Evolutionary conservation across 2,797 vertebrate species (phyloP), one percentile per base, ranked within the genome.

Genomic region (Taenioides sp.): DNA sequence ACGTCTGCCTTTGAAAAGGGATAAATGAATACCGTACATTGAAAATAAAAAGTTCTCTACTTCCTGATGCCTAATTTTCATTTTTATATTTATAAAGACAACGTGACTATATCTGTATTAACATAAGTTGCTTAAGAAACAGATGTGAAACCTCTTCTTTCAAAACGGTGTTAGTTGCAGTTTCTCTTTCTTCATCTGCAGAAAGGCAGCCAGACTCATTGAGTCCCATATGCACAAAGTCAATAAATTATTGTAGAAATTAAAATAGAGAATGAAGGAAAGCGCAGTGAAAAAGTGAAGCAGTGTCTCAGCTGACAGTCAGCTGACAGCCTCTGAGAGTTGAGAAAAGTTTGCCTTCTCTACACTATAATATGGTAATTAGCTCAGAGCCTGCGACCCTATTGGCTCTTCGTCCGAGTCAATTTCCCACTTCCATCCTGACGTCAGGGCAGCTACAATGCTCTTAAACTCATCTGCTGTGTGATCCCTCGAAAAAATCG

Each of bases 401-500:
- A 98, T 98, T 98, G 97, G 97, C 80, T 93, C 73, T 63, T 81
- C 85, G 91, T 94, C 89, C 90, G 88, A 91, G 89, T 89, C 95
- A 89, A 94, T 96, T 96, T 94, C 92, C 93, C 92, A 90, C 92
- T 93, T 86, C 82, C 81, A 82, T 64, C 72, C 90, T 95, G 96
- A 97, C 97, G 97, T 98, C 96, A 98, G 89, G 84, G 90, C 80
- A 74, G 83, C 95, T 82, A 95, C 95, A 95, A 94, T 92, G 96
- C 96, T 95, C 96, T 97, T 96, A 96, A 98, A 97, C 95, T 96
- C 95, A 95, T 95, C 95, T 94, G 95, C 94, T 85, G 87, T 93
- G 94, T 95, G 95, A 95, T 95, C 92, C 95, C 93, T 94, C 93
- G 92, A 95, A 95, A 95, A 94, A 94, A 93, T 84, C 86, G 81